These are phyloP conservation scores for Pterocles orientalis DNA, from an alignment of 2,113 vertebrate species.

Conservation along the genomic window DNA sequence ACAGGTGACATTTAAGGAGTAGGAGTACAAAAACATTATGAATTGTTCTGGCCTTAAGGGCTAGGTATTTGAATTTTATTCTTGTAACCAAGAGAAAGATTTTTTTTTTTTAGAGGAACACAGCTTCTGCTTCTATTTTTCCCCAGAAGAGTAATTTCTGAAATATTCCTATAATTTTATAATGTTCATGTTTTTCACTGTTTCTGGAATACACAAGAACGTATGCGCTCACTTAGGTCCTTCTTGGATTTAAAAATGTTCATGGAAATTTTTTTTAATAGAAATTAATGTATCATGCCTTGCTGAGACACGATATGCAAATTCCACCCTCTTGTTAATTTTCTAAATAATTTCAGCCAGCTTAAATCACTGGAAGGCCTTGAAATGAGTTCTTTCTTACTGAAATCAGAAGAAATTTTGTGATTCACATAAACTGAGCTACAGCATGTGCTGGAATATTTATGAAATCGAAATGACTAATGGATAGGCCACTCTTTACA, in stretches of 20 bases:
- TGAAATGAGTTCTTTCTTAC: background rate
- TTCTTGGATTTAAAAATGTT: background rate
- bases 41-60: background rate
- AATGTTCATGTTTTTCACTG: background rate
- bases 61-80: background rate
- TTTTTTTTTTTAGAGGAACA: background rate
- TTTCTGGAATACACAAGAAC: background rate
- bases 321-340: background rate
- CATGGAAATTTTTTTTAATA: background rate
- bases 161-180: background rate
- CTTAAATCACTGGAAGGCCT: background rate
- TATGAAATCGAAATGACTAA: background rate
- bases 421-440: background rate
- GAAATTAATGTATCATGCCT: background rate
- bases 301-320: background rate
- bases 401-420: background rate
- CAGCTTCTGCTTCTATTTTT: background rate
- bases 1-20: background rate
- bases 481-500: background rate
- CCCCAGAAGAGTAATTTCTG: background rate
- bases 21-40: background rate
- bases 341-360: background rate
- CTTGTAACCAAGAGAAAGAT: background rate
- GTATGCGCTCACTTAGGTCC: background rate
- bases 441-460: background rate